Evolutionary conservation across 2,888 invertebrate species (phyloP).

Genomic region (Phengaris arion): DNA sequence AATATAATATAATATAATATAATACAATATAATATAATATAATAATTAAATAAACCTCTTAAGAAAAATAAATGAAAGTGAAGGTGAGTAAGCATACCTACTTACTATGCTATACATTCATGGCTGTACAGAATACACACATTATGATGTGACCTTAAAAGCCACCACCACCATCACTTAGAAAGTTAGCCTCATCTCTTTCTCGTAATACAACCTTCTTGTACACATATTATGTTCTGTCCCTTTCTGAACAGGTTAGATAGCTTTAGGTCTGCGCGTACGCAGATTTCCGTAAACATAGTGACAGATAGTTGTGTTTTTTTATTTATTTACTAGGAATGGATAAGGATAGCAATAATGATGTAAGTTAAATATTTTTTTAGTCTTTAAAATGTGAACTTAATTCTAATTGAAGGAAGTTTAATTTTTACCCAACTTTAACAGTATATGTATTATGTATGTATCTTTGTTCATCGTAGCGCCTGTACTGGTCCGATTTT

Average conservation of each 20-base stretch:
- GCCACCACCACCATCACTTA: conserved; percentile 56
- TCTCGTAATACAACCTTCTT: conserved; percentile 39
- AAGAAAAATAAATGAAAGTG: neutral
- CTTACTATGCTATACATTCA: neutral
- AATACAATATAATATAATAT: too few relatives aligned
- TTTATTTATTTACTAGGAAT: conserved; percentile 26
- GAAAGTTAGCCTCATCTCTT: conserved; percentile 60
- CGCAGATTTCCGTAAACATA: conserved; percentile 18
- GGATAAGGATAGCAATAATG: conserved; percentile 27
- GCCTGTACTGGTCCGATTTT: too few relatives aligned
- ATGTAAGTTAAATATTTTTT: conserved; percentile 23
- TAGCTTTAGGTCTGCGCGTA: conserved; percentile 44
- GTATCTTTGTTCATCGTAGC: too few relatives aligned
- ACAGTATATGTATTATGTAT: too few relatives aligned
- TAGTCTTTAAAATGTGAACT: neutral
- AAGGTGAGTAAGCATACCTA: neutral
- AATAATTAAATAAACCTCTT: neutral
- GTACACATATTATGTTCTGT: conserved; percentile 34
- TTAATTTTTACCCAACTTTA: neutral
- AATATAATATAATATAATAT: too few relatives aligned
- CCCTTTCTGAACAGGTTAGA: conserved; percentile 48
- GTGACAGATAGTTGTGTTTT: conserved; percentile 26
- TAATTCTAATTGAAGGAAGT: neutral
- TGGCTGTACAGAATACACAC: neutral
- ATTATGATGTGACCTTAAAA: conserved; percentile 71